Percentiles rank a stretch among this genome's conserved stretches.
phyloP scores from a whole-genome alignment of 2,888 invertebrate genomes.

The Rutpela maculata region DNA sequence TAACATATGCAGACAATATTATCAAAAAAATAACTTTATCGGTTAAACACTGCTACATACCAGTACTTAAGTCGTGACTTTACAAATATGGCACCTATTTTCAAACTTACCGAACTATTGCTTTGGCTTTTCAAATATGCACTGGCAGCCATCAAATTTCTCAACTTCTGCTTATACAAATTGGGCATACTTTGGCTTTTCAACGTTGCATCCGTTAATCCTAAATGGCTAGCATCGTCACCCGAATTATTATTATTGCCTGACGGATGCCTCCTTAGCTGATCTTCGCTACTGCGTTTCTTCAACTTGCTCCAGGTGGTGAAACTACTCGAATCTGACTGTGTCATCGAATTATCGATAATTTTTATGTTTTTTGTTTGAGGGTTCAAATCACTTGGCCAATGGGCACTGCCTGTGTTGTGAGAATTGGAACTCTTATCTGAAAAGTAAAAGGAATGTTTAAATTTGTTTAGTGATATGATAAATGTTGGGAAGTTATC shows the following conservation, averaged over 20 bases:
- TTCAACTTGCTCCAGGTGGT: conserved; percentile 93
- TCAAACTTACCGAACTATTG: conserved; percentile 82
- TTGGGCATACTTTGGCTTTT: conserved; percentile 90
- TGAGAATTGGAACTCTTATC: conserved; percentile 59
- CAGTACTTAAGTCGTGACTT: too few species aligned
- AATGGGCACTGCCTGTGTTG: conserved; percentile 64
- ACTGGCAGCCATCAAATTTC: conserved; percentile 53
- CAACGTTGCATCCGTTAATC: conserved; percentile 76
- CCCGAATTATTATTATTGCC: conserved; percentile 77
- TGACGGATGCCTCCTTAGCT: conserved; percentile 84
- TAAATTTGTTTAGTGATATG: conserved; percentile 29
- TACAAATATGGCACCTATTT: background rate
- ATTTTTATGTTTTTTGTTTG: conserved; percentile 62
- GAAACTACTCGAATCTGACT: conserved; percentile 88
- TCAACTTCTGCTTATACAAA: conserved; percentile 76
- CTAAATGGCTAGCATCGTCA: conserved; percentile 77
- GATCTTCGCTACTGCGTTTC: conserved; percentile 80
- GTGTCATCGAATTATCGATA: conserved; percentile 86
- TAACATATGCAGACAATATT: too few species aligned
- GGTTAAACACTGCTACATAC: too few species aligned
- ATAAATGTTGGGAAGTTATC: too few species aligned
- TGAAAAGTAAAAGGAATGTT: conserved; percentile 42
- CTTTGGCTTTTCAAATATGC: conserved; percentile 73
- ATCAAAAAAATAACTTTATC: too few species aligned
- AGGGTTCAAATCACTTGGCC: conserved; percentile 60